Percentiles rank a stretch among this genome's conserved stretches.
phyloP scores from a whole-genome alignment of 2,888 invertebrate species.

The Ormia ochracea region DNA sequence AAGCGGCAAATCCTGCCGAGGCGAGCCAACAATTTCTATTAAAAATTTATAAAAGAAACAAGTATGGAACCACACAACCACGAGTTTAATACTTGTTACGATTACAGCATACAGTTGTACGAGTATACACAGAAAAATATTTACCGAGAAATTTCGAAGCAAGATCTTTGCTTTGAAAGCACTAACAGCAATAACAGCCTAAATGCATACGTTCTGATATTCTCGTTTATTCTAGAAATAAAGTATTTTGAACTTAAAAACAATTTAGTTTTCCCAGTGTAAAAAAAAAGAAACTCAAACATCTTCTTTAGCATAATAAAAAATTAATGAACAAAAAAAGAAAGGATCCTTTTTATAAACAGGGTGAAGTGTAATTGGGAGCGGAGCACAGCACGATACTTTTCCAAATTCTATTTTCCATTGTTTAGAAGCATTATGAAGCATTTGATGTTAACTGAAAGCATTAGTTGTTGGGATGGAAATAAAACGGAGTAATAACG shows the following conservation, averaged over 20 bases:
- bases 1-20: neutral
- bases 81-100: too few species aligned
- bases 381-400: neutral
- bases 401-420: neutral
- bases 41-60: neutral
- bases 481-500: slow-evolving; percentile 34
- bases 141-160: too few species aligned
- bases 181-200: neutral
- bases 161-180: too few species aligned
- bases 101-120: too few species aligned
- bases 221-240: too few species aligned
- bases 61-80: neutral
- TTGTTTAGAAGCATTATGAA: neutral
- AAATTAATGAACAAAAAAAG: neutral
- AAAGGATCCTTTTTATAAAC: neutral
- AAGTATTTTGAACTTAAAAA: too few species aligned
- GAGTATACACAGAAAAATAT: too few species aligned
- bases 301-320: neutral
- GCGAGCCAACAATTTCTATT: neutral
- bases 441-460: slow-evolving; percentile 18
- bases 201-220: too few species aligned
- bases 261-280: too few species aligned
- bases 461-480: slow-evolving; percentile 22
- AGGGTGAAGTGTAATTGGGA: neutral
- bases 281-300: neutral